Evolutionary conservation across 2,888 invertebrate species (phyloP).

Genomic region (Apamea monoglypha): DNA sequence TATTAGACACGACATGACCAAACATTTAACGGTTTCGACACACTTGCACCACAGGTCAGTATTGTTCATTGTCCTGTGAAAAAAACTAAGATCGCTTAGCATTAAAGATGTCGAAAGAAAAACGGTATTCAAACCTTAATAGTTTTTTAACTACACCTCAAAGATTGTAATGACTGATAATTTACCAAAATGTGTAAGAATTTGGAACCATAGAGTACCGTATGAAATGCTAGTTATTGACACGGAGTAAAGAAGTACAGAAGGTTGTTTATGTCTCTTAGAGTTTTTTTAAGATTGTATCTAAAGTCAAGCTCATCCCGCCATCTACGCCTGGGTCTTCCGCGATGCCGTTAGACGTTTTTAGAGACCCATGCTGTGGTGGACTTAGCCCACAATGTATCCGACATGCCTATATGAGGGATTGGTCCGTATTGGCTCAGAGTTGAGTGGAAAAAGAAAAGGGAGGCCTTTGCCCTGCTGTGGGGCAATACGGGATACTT

Average conservation of each 20-base stretch:
- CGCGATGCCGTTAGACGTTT: too few species aligned
- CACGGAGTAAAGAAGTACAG: conserved; percentile 1
- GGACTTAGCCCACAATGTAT: too few species aligned
- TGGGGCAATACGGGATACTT: too few species aligned
- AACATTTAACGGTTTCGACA: conserved; percentile 35
- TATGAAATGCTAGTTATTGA: conserved; percentile 36
- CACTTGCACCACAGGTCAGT: neutral
- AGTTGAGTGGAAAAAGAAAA: too few species aligned
- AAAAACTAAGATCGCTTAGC: conserved; percentile 14
- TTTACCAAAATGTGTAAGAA: conserved; percentile 51
- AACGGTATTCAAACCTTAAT: conserved; percentile 56
- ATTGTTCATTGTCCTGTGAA: neutral
- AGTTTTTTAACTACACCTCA: conserved; percentile 53
- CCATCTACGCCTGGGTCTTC: too few species aligned
- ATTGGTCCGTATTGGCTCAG: too few species aligned
- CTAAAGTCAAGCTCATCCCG: too few species aligned
- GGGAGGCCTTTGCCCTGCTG: too few species aligned
- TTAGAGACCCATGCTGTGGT: too few species aligned
- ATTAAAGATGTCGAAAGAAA: conserved; percentile 34
- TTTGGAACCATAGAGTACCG: conserved; percentile 53
- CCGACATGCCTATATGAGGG: too few species aligned
- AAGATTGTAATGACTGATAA: conserved; percentile 38
- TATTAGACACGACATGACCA: conserved; percentile 18
- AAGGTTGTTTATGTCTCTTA: conserved; percentile 3
- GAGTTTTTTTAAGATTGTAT: neutral